Evolutionary conservation across 37 sponge, comb jelly and placozoan species (phyloP), one percentile per base, ranked within the genome.

Genomic region (Chondrilla cf. caribensis): DNA sequence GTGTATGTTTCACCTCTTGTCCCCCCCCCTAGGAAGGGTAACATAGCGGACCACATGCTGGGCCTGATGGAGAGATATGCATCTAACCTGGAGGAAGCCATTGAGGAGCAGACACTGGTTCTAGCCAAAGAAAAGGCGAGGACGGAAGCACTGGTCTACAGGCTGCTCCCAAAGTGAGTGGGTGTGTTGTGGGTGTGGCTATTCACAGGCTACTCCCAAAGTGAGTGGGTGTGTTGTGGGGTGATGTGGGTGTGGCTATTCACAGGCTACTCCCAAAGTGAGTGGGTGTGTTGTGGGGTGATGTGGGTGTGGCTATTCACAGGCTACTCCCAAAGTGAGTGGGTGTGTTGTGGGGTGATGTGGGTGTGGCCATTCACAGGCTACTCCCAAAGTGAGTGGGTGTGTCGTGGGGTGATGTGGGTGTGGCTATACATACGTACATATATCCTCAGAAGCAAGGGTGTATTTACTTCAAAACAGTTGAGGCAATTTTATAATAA

Each of bases 41-140:
- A 62, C 62, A 81, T 81, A 4, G 62, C 68, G 9, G 82, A 81
- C 24, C 65, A 62, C 60, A 36, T 81, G 66, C 5, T 81, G 15
- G 42, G 60, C 38, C 60, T 81, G 82, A 81, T 81, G 82, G 82
- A 81, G 67, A 81, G 54, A 44, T 81, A 81, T 62, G 82, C 82
- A 2, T 38, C 44, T 28, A 62, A 81, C 47, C 82, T 81, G 43
- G 82, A 81, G 47, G 62, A 60, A 9, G 38, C 60, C 8, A 47
- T 81, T 8, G 68, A 81, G 43, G 82, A 81, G 82, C 35, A 62
- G 44, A 81, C 82, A 0, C 41, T 62, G 2, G 38, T 36, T 22
- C 68, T 81, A 25, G 43, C 41, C 37, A 64, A 65, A 6, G 82
- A 81, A 68, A 81, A 81, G 62, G 65, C 62, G 18, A 81, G 38